Percentiles rank a stretch among this genome's conserved stretches.
Evolutionary conservation across 2,888 invertebrate genomes (phyloP).

Genomic region (Lapara coniferarum): DNA sequence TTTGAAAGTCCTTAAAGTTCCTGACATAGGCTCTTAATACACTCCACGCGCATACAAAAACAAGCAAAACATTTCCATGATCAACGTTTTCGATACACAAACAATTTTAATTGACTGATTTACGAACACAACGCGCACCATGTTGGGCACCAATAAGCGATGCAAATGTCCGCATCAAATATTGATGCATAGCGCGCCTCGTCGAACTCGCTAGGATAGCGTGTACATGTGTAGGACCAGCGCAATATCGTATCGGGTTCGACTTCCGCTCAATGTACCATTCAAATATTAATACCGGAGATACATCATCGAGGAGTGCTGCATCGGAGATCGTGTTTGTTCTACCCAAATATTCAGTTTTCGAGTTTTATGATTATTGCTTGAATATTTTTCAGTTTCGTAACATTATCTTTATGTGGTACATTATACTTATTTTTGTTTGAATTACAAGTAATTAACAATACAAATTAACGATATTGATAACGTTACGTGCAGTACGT

Average conservation of each 20-base stretch:
- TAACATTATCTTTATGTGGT: too few species aligned
- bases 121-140: constrained; percentile 13
- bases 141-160: constrained; percentile 28
- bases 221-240: neutral
- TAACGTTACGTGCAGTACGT: too few species aligned
- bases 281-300: neutral
- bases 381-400: too few species aligned
- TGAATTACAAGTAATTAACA: too few species aligned
- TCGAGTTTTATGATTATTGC: too few species aligned
- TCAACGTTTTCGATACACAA: neutral
- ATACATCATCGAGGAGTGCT: neutral
- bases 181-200: constrained; percentile 21
- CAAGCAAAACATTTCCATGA: neutral
- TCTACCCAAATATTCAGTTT: neutral
- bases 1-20: too few species aligned
- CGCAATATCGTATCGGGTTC: constrained; percentile 2
- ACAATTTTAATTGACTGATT: constrained; percentile 19
- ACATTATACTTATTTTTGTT: too few species aligned
- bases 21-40: too few species aligned
- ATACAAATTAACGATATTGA: too few species aligned
- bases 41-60: neutral
- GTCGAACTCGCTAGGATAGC: neutral
- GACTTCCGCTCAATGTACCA: neutral
- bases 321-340: neutral
- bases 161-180: constrained; percentile 27